Conservation (phyloP, 2,888 invertebrate species). For the Rhaphigaster nebulosa region DNA sequence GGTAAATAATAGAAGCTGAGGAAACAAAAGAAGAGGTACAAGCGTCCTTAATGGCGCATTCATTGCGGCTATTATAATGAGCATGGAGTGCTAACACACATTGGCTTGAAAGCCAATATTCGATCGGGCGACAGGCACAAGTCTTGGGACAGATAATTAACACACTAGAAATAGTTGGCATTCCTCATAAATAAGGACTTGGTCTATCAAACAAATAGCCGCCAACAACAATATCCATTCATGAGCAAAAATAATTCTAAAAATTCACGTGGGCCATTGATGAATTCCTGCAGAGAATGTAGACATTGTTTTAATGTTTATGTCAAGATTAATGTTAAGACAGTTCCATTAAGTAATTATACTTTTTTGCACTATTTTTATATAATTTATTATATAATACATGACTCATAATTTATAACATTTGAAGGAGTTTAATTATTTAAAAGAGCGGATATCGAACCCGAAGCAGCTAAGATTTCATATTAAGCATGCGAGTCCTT, state of each 20-base stretch:
- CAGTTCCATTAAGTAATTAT: neutral
- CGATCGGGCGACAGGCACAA: neutral
- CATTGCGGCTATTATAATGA: neutral
- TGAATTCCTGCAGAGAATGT: neutral
- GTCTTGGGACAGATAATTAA: neutral
- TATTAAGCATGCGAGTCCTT: constrained; percentile 19
- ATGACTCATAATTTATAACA: neutral
- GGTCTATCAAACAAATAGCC: neutral
- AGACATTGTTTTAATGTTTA: neutral
- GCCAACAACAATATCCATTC: neutral
- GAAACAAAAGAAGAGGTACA: constrained; percentile 4
- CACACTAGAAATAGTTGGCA: neutral
- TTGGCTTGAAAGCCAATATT: neutral
- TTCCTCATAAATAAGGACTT: neutral
- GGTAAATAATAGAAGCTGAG: neutral
- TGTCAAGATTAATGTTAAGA: too few species aligned
- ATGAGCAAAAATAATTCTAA: neutral
- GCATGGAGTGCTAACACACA: neutral
- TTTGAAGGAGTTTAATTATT: neutral
- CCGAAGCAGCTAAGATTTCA: constrained; percentile 13
- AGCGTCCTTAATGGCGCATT: neutral
- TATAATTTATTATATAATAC: too few species aligned
- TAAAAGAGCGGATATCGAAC: constrained; percentile 6
- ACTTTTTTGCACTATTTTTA: too few species aligned
- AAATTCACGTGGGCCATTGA: neutral